phyloP scores from a whole-genome alignment of 1,140 invertebrate species.

The Potamilus streckersoni region DNA sequence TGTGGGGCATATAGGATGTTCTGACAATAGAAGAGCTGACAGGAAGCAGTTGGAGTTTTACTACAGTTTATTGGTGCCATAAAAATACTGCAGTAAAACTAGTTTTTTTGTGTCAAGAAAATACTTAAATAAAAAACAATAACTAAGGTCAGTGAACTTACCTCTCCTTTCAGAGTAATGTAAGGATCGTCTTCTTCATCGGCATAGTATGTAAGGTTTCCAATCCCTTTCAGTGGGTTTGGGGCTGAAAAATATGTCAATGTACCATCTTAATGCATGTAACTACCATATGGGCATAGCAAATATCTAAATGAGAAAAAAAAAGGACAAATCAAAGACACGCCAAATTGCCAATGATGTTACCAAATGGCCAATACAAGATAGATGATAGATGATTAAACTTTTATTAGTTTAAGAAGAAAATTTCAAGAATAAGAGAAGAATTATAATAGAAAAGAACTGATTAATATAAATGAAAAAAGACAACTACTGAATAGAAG shows the following conservation, averaged over 20 bases:
- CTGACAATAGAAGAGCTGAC: background rate
- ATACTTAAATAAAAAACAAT: slow-evolving; percentile 6
- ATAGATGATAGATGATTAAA: no score
- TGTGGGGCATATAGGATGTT: background rate
- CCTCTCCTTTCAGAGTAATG: slow-evolving; percentile 70
- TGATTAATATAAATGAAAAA: no score
- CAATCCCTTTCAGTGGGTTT: slow-evolving; percentile 56
- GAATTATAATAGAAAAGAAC: no score
- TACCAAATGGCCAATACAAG: background rate
- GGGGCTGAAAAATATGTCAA: slow-evolving; percentile 26
- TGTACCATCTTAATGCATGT: background rate
- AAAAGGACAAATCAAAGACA: background rate
- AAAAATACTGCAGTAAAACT: background rate
- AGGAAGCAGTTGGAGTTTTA: background rate
- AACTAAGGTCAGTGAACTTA: slow-evolving; percentile 52
- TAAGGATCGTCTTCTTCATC: slow-evolving; percentile 73
- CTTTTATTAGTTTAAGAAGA: no score
- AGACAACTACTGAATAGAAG: no score
- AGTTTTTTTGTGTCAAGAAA: background rate
- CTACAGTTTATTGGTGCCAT: background rate
- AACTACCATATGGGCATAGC: background rate
- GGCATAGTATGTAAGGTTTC: slow-evolving; percentile 71
- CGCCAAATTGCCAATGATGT: background rate
- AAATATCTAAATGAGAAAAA: slow-evolving; percentile 5
- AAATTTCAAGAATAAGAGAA: no score